phyloP scores from a whole-genome alignment of 53 echinoderm and acorn worm species.

The Crossaster papposus region DNA sequence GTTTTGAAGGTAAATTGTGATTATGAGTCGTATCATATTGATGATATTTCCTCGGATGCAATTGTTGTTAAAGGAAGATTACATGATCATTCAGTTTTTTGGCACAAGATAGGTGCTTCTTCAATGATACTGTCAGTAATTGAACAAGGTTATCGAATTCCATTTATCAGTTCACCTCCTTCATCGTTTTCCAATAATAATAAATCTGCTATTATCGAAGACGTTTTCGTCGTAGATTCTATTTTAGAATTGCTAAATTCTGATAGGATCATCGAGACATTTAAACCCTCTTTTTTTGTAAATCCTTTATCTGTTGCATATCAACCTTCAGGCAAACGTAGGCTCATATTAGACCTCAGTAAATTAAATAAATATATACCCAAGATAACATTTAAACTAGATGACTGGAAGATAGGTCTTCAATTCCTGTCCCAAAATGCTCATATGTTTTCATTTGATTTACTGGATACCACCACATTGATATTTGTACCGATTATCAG shows the following conservation, averaged over 20 bases:
- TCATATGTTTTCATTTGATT: conserved; percentile 10
- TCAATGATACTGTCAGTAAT: conserved; percentile 1
- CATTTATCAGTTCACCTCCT: background rate
- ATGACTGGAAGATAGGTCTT: conserved; percentile 16
- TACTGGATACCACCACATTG: conserved; percentile 7
- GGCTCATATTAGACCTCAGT: conserved; percentile 18
- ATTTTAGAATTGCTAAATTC: conserved; percentile 4
- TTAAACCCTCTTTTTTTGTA: background rate
- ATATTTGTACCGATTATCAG: background rate
- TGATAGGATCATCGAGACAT: background rate
- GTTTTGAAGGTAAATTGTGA: background rate
- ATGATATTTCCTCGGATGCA: background rate
- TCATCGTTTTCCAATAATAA: background rate
- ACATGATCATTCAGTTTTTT: background rate
- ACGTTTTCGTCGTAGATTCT: background rate
- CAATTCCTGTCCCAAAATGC: conserved; percentile 10
- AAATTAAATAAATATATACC: conserved; percentile 2
- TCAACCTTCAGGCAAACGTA: background rate
- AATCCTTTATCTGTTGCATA: background rate
- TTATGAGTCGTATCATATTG: background rate
- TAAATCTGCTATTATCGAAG: background rate
- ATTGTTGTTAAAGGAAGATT: conserved; percentile 25
- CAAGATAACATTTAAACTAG: background rate
- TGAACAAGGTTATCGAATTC: conserved; percentile 20
- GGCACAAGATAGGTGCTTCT: background rate